phyloP scores from a whole-genome alignment of 2,797 vertebrate genomes.

The Paratrypauchen microcephalus region DNA sequence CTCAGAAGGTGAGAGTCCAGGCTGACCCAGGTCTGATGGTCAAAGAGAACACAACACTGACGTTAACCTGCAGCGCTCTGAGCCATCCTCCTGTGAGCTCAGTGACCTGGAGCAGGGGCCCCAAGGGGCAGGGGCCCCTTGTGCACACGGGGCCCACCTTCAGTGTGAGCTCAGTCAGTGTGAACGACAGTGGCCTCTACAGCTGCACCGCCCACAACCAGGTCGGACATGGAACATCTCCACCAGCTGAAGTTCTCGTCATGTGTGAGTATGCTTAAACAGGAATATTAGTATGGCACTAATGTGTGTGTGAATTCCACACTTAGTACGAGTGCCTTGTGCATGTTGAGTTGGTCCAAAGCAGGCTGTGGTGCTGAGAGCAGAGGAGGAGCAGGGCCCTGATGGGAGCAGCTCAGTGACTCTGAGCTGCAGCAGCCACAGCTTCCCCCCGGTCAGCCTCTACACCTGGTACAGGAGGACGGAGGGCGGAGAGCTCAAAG shows the following conservation, averaged over 20 bases:
- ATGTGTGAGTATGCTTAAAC: slow-evolving; percentile 50
- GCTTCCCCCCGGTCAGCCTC: slow-evolving; percentile 16
- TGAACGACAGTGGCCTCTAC: slow-evolving; percentile 56
- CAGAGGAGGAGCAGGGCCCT: neutral
- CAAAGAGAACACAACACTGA: slow-evolving; percentile 39
- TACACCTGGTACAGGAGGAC: slow-evolving; percentile 56
- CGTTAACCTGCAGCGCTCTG: slow-evolving; percentile 34
- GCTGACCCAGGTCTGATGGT: neutral
- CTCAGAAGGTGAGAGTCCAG: slow-evolving; percentile 42
- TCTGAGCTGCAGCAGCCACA: slow-evolving; percentile 58
- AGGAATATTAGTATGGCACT: no score
- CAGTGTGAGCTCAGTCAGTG: slow-evolving; percentile 10
- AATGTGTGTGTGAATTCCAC: neutral
- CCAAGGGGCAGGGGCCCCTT: neutral
- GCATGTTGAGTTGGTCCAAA: slow-evolving; percentile 63
- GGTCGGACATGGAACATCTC: slow-evolving; percentile 48
- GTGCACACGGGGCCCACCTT: accelerated
- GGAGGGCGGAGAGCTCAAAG: accelerated
- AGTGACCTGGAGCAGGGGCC: slow-evolving; percentile 54
- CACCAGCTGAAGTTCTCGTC: slow-evolving; percentile 39
- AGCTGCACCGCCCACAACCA: slow-evolving; percentile 45
- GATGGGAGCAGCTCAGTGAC: slow-evolving; percentile 7
- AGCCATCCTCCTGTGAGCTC: slow-evolving; percentile 22
- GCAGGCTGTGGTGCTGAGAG: slow-evolving; percentile 24
- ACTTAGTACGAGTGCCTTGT: neutral